Conservation (phyloP, 1,140 invertebrate genomes). For the Dreissena polymorpha region DNA sequence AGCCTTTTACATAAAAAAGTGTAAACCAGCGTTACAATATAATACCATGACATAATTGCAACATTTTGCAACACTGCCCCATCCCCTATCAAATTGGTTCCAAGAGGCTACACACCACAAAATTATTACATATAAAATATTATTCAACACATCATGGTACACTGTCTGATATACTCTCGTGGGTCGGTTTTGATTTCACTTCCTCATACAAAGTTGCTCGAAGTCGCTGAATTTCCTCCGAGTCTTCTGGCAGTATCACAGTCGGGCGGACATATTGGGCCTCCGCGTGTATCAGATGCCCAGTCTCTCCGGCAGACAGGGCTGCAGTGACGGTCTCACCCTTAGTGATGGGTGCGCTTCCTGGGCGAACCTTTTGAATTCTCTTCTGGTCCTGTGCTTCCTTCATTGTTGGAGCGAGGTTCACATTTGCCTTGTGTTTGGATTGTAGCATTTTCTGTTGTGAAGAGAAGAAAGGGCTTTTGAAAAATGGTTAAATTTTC, state of each 20-base stretch:
- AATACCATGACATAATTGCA: no score
- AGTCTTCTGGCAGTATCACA: constrained; percentile 45
- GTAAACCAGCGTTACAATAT: no score
- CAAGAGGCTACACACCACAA: no score
- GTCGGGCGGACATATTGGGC: constrained; percentile 23
- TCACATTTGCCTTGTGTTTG: constrained; percentile 48
- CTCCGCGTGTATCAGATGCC: constrained; percentile 23
- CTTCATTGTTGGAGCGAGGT: constrained; percentile 31
- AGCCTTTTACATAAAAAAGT: no score
- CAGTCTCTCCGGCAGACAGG: constrained; percentile 46
- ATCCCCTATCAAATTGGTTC: no score
- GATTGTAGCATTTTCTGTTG: constrained; percentile 49
- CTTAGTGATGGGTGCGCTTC: constrained; percentile 53
- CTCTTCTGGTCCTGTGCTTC: constrained; percentile 42
- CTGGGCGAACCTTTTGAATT: constrained; percentile 43
- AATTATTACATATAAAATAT: background rate
- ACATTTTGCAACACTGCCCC: no score
- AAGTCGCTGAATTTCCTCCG: constrained; percentile 33
- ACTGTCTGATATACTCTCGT: constrained; percentile 26
- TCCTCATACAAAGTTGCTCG: constrained; percentile 27
- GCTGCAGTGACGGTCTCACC: constrained; percentile 30
- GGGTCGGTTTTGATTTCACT: constrained; percentile 31
- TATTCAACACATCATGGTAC: constrained; percentile 11
- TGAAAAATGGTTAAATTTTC: no score
- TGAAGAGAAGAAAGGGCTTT: background rate